These are phyloP conservation scores for Origma solitaria DNA, from an alignment of 2,113 vertebrate genomes.

Conservation along the genomic window DNA sequence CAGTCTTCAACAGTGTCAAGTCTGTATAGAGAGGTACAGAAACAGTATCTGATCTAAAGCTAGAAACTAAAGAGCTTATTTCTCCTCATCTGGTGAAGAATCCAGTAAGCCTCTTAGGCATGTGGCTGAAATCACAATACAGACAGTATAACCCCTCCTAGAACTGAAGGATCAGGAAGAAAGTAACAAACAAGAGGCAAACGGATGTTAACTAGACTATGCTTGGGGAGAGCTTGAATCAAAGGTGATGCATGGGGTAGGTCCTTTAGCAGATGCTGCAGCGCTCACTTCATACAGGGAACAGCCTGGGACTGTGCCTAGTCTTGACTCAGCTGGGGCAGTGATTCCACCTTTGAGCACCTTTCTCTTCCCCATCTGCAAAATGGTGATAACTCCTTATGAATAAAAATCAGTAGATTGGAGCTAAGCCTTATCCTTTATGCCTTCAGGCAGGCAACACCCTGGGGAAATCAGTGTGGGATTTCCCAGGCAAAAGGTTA, in stretches of 20 bases:
- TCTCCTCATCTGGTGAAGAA: slow-evolving; percentile 24
- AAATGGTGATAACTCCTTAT: not conserved
- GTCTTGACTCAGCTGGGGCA: not conserved
- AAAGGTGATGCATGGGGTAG: not conserved
- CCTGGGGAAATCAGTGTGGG: not conserved
- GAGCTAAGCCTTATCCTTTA: not conserved
- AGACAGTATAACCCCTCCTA: not conserved
- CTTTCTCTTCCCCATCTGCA: not conserved
- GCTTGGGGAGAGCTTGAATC: not conserved
- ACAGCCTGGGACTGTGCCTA: not conserved
- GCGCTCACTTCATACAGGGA: not conserved
- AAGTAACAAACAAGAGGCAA: not conserved
- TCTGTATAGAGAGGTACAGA: not conserved
- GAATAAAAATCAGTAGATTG: not conserved
- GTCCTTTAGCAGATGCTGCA: not conserved
- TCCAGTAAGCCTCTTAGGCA: slow-evolving; percentile 4
- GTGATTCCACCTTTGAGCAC: not conserved
- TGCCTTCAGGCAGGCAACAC: not conserved
- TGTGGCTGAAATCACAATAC: not conserved
- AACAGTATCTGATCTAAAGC: not conserved
- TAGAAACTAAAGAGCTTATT: slow-evolving; percentile 42
- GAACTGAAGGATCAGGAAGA: not conserved
- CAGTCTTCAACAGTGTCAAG: not conserved
- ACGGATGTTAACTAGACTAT: not conserved
- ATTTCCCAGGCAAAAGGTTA: not conserved